Evolutionary conservation across 2,888 invertebrate genomes (phyloP), one percentile per base, ranked within the genome.

Genomic region (Itoplectis maculator): DNA sequence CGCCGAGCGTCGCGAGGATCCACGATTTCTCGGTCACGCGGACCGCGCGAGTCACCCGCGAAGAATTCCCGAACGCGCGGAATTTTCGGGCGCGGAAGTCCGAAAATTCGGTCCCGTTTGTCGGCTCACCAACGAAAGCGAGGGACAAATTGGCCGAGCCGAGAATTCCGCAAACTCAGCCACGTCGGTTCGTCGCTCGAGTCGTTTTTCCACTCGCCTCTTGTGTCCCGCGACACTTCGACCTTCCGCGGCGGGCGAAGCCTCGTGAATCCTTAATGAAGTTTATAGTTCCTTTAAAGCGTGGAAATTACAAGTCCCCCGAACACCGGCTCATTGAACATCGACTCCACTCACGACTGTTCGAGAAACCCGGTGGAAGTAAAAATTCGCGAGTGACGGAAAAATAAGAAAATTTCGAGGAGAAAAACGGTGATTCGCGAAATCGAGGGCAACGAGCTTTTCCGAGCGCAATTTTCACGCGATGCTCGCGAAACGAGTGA

Each of bases 201-300:
- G 3, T 11, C 23, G 29, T 5, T 15, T n/a, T 63, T 65, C 13
- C 13, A 42, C n/a, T 49, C 51, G 49, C 0, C 23, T 18, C 61
- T 7, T 61, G 37, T 61, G 37, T 61, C 37, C n/a, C 56, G 23
- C 78, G 70, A 75, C 49, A 35, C 47, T 75, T 45, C 65, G 76
- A 72, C 81, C 76, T 76, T 81, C 20, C 18, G 3, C 29, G 3
- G 3, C 29, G 5, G 11, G 3, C 69, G n/a, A 20, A 11, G 2
- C 51, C 29, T 47, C 65, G 81, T 81, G 47, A 81, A 81, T 81
- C 65, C 59, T 81, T 76, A 51, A 81, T 81, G 70, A 76, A 72
- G 70, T 72, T 59, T 76, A 66, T 66, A 66, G 76, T 51, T 47
- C 40, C 49, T 11, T 18, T n/a, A 7, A 37, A 49, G 29, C 9